Evolutionary conservation across 2,888 invertebrate species (phyloP), one percentile per base, ranked within the genome.

Genomic region (Ceraclea dissimilis): DNA sequence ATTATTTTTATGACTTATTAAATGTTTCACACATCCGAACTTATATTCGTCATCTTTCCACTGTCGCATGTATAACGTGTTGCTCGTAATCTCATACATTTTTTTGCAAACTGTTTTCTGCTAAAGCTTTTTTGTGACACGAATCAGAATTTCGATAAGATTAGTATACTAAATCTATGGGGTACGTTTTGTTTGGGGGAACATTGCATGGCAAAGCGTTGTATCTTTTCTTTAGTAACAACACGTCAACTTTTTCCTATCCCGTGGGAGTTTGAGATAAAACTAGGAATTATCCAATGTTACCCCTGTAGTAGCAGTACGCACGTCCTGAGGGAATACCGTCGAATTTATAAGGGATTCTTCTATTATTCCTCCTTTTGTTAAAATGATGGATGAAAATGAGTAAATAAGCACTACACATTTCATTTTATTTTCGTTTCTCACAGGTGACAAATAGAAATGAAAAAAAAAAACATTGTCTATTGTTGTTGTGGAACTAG

Each of bases 361-460:
- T 46, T 46, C 46, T 19, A 46, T 46, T 46, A 46, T 46, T 46
- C 20, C 16, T 20, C 19, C 20, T 20, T 46, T 46, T 46, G 46
- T 46, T 46, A 46, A 19, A 46, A 46, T 46, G 46, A 46, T 46
- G 46, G 46, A 46, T 46, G 46, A 5, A 46, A 46, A 46, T 46
- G 46, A 46, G 20, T 19, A 46, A 46, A 46, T 11, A 17, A 39
- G 16, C 39, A 39, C 16, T 6, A 26, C 10, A 26, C 10, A 26
- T 39, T n/a, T 39, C 10, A 26, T 39, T n/a, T 39, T 39, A 8
- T 39, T 39, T 39, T 39, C 16, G 4, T 4, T 16, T 16, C 39
- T 13, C 16, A 39, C 39, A 39, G 39, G 39, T 39, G 39, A 39
- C 39, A 39, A 39, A 39, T 39, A 39, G 16, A 39, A 39, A 13